A percentile compares a stretch with the other conserved stretches of the same genome.
phyloP scores from a whole-genome alignment of 1,140 invertebrate genomes.

The Achatina immaculata region DNA sequence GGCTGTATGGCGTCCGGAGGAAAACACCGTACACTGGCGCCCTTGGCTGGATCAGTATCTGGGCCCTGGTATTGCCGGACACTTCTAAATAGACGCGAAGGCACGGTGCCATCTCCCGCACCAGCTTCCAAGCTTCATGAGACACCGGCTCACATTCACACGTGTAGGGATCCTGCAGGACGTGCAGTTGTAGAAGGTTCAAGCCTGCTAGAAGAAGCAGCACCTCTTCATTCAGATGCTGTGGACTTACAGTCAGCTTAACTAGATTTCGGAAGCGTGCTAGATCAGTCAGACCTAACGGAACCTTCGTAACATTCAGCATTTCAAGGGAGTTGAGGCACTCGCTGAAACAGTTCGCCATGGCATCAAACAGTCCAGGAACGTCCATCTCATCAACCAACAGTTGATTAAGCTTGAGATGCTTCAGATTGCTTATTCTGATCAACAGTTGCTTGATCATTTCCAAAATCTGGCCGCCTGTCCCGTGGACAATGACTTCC shows the following conservation, averaged over 20 bases:
- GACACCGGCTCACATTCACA: conserved; percentile 47
- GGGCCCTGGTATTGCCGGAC: conserved; percentile 48
- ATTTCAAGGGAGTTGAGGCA: conserved; percentile 78
- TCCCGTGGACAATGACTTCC: conserved; percentile 77
- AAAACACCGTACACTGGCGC: conserved; percentile 62
- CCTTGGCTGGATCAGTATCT: conserved; percentile 57
- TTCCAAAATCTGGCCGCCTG: conserved; percentile 76
- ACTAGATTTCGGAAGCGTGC: conserved; percentile 83
- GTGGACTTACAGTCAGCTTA: conserved; percentile 82
- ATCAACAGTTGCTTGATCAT: conserved; percentile 75
- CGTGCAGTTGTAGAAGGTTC: conserved; percentile 80
- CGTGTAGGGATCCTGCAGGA: conserved; percentile 83
- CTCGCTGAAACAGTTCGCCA: conserved; percentile 75
- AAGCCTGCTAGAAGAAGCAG: conserved; percentile 72
- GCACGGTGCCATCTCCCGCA: conserved; percentile 55
- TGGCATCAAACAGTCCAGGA: conserved; percentile 79
- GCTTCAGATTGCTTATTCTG: conserved; percentile 78
- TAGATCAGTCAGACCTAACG: conserved; percentile 81
- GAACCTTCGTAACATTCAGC: conserved; percentile 82
- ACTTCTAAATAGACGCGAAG: conserved; percentile 56
- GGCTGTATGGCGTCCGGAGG: conserved; percentile 54
- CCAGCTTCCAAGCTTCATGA: conserved; percentile 56
- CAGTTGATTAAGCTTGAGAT: conserved; percentile 82
- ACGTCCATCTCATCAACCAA: conserved; percentile 78
- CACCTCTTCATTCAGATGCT: conserved; percentile 85